These are phyloP conservation scores for Crotophaga sulcirostris DNA, from an alignment of 2,113 vertebrate genomes.

Conservation along the genomic window DNA sequence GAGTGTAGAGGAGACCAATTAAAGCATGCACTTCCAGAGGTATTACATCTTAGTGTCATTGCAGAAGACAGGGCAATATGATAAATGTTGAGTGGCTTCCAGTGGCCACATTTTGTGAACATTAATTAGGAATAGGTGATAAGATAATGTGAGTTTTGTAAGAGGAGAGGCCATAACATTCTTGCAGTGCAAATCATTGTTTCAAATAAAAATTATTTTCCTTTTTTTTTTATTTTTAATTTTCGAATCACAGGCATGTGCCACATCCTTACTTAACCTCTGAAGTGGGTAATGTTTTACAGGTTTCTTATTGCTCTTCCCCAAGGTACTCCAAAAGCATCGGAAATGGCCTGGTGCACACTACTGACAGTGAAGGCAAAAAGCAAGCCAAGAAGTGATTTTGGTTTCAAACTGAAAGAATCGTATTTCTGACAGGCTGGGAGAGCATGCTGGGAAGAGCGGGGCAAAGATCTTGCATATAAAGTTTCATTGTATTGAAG, in stretches of 20 bases:
- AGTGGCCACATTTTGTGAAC: background rate
- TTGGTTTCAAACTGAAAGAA: background rate
- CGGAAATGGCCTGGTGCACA: background rate
- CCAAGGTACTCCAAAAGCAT: background rate
- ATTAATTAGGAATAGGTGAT: background rate
- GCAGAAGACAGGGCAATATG: background rate
- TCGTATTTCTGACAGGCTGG: background rate
- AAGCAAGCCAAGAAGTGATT: background rate
- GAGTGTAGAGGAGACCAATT: background rate
- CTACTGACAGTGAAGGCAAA: background rate
- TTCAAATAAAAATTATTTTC: background rate
- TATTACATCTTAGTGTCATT: background rate
- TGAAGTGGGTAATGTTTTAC: background rate
- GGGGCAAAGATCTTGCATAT: background rate
- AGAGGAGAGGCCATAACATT: background rate
- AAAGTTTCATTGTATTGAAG: background rate
- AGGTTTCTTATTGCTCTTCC: background rate
- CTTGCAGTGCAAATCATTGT: background rate
- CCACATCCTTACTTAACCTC: background rate
- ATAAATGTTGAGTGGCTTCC: background rate
- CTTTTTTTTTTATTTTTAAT: background rate
- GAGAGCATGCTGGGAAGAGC: background rate
- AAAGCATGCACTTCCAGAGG: background rate
- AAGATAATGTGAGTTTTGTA: background rate
- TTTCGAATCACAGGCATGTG: background rate